A percentile compares a stretch with the other conserved stretches of the same genome.
phyloP scores from a whole-genome alignment of 1,140 invertebrate genomes.

The Drosophila tristis region DNA sequence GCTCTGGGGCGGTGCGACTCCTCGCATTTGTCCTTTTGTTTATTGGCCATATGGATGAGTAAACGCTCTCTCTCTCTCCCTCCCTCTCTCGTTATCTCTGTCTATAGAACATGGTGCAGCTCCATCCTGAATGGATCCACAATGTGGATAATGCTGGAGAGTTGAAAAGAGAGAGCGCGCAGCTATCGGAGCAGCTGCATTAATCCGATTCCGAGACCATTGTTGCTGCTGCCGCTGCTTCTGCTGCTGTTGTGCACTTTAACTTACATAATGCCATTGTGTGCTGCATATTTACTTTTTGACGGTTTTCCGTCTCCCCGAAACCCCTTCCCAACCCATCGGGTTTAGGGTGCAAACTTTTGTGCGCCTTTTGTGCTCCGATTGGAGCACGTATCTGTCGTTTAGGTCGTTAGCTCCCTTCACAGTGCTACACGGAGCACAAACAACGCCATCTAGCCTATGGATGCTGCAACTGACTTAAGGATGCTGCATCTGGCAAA shows the following conservation, averaged over 20 bases:
- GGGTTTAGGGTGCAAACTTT: slow-evolving; percentile 41
- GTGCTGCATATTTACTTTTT: slow-evolving; percentile 83
- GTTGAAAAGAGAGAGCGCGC: not conserved
- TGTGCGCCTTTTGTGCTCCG: slow-evolving; percentile 41
- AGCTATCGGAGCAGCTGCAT: slow-evolving; percentile 46
- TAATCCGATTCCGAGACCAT: slow-evolving; percentile 76
- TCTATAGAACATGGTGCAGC: too few species aligned
- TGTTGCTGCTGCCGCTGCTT: slow-evolving; percentile 45
- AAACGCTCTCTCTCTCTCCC: not conserved
- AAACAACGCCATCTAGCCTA: not conserved
- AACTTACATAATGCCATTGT: slow-evolving; percentile 80
- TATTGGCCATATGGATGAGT: slow-evolving; percentile 59
- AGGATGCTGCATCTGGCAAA: too few species aligned
- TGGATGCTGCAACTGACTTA: too few species aligned
- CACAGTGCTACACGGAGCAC: not conserved
- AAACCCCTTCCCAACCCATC: too few species aligned
- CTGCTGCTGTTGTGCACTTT: slow-evolving; percentile 59
- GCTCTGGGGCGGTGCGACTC: slow-evolving; percentile 74
- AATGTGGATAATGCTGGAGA: too few species aligned
- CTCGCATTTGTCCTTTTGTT: slow-evolving; percentile 79
- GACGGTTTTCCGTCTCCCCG: slow-evolving; percentile 59
- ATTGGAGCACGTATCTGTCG: slow-evolving; percentile 60
- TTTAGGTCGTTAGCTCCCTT: slow-evolving; percentile 69
- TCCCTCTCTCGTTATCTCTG: too few species aligned
- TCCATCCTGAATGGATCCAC: too few species aligned